Base-by-base conservation (phyloP, 2,888 invertebrate species). In the Drosophila histrio region DNA sequence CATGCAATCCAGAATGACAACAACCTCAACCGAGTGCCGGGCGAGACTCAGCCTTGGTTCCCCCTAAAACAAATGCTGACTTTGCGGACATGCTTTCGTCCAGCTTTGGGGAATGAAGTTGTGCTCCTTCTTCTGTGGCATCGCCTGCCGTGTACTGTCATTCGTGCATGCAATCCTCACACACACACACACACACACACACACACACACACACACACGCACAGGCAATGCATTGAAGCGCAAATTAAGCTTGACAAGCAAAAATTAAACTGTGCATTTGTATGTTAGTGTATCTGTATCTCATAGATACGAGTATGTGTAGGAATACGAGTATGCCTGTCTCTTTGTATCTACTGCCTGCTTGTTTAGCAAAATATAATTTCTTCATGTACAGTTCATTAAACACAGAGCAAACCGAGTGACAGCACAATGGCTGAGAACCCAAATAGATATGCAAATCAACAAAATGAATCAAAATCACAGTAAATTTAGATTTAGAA, bases 221-320 rank as follows among this genome's bases (percentile, higher is more conserved):
- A 54, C 58, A 60, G 44, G 57, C 66, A 67, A 67, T 86, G 87
- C 84, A 85, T 76, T 85, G 72, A 87, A 87, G 87, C 85, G 87
- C 87, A 87, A 85, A 85, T 85, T 82, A 87, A 85, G 84, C 84
- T 85, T 85, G 87, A 87, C 85, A 87, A 87, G 84, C 84, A 85
- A 85, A 84, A 84, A 87, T 84, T 84, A 87, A 87, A 84, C 79
- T 83, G 64, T 77, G 62, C 67, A 74, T 70, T 60, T 72, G 60
- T 65, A 34, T 56, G 57, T 72, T 19, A n/a, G 47, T 54, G 30
- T 57, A 22, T 44, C 17, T 36, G 52, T 52, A 52, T 59, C 21
- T 44, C 15, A n/a, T 26, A 26, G 26, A 43, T 43, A 26, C 24
- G 46, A 36, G 21, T 64, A 38, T 63, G 61, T 65, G 24, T 58